Percentiles rank a stretch among this genome's conserved stretches.
Evolutionary conservation across 2,797 vertebrate genomes (phyloP).

Genomic region (Iguana delicatissima): DNA sequence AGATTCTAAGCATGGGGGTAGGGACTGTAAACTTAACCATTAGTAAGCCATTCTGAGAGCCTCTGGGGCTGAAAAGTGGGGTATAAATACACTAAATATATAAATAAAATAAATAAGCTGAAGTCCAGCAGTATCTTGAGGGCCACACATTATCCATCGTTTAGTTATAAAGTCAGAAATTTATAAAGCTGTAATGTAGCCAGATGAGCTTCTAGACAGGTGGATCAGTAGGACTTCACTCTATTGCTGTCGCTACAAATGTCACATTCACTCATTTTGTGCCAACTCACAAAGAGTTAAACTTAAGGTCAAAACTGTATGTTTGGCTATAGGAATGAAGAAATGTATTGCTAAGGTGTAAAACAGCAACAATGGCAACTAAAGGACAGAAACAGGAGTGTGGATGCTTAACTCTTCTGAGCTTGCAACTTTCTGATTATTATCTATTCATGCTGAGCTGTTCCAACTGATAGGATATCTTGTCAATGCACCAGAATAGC

Average conservation of each 20-base stretch:
- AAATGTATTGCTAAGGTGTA: no score
- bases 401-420: not conserved
- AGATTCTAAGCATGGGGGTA: no score
- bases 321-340: no score
- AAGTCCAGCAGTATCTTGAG: not conserved
- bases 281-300: not conserved
- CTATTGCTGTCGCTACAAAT: not conserved
- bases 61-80: no score
- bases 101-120: not conserved
- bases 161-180: not conserved
- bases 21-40: no score
- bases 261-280: not conserved
- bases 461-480: not conserved
- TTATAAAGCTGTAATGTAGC: not conserved
- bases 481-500: not conserved
- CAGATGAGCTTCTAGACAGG: not conserved
- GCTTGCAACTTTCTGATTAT: not conserved
- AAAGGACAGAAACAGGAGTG: not conserved
- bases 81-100: no score
- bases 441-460: not conserved
- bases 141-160: no score
- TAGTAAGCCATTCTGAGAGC: no score
- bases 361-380: not conserved
- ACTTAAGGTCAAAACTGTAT: not conserved
- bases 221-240: conserved; percentile 13